Conservation (phyloP, 2,113 vertebrate species). For the Pelecanus crispus region DNA sequence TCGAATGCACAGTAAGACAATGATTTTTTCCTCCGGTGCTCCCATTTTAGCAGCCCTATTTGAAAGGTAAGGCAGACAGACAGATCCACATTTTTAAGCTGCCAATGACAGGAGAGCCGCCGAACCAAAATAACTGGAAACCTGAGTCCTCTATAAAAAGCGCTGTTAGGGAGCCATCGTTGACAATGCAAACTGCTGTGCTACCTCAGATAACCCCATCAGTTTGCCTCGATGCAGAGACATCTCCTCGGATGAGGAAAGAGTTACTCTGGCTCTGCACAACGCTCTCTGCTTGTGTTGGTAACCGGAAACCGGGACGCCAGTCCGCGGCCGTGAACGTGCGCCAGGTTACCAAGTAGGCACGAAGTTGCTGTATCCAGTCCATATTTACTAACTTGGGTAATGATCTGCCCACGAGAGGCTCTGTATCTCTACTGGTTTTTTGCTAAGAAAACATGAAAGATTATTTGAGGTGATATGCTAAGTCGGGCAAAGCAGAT, state of each 20-base stretch:
- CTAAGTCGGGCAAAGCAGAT: background rate
- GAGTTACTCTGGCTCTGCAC: background rate
- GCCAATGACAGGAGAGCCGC: background rate
- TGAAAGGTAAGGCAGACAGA: background rate
- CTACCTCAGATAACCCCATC: background rate
- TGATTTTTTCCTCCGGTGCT: background rate
- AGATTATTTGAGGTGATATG: too few species aligned
- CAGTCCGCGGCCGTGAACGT: background rate
- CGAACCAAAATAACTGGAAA: slow-evolving; percentile 34
- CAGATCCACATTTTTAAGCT: background rate
- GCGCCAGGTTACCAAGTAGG: background rate
- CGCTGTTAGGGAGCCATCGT: background rate
- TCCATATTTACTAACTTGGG: slow-evolving; percentile 23
- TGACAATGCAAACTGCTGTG: background rate
- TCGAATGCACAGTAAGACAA: background rate
- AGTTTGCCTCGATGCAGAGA: background rate
- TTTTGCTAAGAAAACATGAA: background rate
- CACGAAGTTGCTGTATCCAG: background rate
- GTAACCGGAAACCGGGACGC: background rate
- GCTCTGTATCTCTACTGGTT: background rate
- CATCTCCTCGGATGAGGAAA: background rate
- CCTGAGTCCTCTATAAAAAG: slow-evolving; percentile 51
- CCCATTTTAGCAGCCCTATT: background rate
- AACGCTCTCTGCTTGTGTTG: background rate
- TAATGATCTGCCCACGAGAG: background rate